phyloP scores from a whole-genome alignment of 2,113 vertebrate genomes.

The Boleophthalmus pectinirostris region DNA sequence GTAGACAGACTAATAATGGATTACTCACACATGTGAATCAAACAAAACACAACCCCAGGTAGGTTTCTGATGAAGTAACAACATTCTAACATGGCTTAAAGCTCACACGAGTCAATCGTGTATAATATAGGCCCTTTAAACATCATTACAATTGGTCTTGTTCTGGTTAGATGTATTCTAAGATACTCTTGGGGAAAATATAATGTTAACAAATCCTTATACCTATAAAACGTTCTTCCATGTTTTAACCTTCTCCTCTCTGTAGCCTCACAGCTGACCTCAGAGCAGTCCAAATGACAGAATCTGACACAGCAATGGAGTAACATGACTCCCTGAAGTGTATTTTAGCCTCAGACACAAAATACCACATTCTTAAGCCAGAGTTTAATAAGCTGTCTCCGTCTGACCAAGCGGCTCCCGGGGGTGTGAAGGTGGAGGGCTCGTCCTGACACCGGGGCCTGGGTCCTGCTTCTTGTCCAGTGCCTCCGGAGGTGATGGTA shows the following conservation, averaged over 20 bases:
- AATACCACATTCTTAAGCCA: conserved; percentile 49
- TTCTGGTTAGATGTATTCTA: neutral
- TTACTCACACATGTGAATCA: too few species aligned
- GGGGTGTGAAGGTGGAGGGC: conserved; percentile 37
- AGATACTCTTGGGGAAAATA: neutral
- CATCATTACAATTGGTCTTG: neutral
- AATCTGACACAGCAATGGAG: conserved; percentile 5
- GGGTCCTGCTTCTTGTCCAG: conserved; percentile 57
- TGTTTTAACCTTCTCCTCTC: conserved; percentile 1
- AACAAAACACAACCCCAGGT: too few species aligned
- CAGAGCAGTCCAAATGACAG: neutral
- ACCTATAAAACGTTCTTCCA: neutral
- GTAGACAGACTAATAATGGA: too few species aligned
- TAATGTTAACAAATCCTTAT: neutral
- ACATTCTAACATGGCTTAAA: too few species aligned
- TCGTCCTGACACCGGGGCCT: conserved; percentile 39
- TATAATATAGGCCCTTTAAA: too few species aligned
- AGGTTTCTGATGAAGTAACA: too few species aligned
- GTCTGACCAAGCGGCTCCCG: conserved; percentile 34
- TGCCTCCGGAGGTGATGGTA: conserved; percentile 51
- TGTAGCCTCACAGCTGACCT: conserved; percentile 5
- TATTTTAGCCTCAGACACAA: conserved; percentile 43
- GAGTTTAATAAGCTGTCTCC: conserved; percentile 43
- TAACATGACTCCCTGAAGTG: conserved; percentile 5
- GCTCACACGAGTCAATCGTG: too few species aligned